Evolutionary conservation across 2,113 vertebrate genomes (phyloP).

Genomic region (Thunnus maccoyii): DNA sequence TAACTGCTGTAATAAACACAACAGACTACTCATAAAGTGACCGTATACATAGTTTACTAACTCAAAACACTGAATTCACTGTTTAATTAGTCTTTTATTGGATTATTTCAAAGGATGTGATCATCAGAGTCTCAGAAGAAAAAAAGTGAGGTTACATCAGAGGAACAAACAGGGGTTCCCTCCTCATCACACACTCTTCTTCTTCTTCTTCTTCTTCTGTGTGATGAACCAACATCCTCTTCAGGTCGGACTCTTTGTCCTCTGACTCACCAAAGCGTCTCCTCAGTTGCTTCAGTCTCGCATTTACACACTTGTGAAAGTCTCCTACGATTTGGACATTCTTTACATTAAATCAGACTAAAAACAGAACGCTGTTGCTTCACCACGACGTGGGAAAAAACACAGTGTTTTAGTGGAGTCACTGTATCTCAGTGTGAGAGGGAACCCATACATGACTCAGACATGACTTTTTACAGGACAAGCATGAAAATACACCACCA

Average conservation of each 20-base stretch:
- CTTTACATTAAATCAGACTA: not conserved
- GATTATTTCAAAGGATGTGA: not conserved
- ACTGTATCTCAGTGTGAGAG: too few species aligned
- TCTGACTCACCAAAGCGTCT: slow-evolving; percentile 1
- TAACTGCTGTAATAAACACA: too few species aligned
- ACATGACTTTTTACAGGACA: too few species aligned
- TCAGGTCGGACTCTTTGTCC: not conserved
- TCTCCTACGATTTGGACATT: not conserved
- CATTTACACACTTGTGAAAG: slow-evolving; percentile 31
- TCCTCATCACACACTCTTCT: not conserved
- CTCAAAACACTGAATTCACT: too few species aligned
- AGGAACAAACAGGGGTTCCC: not conserved
- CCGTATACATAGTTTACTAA: too few species aligned
- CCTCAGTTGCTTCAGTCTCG: slow-evolving; percentile 14
- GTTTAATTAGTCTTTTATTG: too few species aligned
- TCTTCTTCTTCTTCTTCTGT: not conserved
- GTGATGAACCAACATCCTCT: slow-evolving; percentile 38
- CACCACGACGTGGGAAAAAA: not conserved
- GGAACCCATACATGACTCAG: too few species aligned
- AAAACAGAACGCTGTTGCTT: too few species aligned
- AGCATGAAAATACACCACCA: too few species aligned
- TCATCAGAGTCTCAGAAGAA: not conserved
- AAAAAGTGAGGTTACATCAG: slow-evolving; percentile 34
- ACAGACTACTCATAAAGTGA: too few species aligned
- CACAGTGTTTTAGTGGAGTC: not conserved